Conservation (phyloP, 2,797 vertebrate genomes). For the Pempheris klunzingeri region DNA sequence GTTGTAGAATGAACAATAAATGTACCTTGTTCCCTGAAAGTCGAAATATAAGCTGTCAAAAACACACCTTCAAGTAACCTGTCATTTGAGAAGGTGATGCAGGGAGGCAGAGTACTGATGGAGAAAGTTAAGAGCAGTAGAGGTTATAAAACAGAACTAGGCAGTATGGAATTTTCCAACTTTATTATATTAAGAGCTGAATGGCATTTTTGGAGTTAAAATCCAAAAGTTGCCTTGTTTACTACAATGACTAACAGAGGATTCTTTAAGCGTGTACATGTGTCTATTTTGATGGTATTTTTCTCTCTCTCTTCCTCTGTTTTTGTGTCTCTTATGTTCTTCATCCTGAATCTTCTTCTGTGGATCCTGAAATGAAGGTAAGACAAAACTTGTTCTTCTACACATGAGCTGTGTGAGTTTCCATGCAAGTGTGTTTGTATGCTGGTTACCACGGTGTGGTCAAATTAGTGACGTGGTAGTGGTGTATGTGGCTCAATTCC, state of each 20-base stretch:
- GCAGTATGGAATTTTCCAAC: too few species aligned
- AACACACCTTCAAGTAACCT: not conserved
- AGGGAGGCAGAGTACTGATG: not conserved
- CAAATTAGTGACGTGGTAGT: too few species aligned
- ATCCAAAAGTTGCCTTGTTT: too few species aligned
- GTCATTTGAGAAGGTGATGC: not conserved
- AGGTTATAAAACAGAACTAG: too few species aligned
- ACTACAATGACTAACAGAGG: too few species aligned
- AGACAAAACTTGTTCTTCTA: not conserved
- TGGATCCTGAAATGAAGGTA: constrained; percentile 1
- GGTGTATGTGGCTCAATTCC: too few species aligned
- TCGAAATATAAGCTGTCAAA: not conserved
- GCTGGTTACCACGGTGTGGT: not conserved
- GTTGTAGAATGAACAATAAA: too few species aligned
- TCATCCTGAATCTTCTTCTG: not conserved
- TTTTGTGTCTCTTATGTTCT: not conserved
- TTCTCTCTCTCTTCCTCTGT: not conserved
- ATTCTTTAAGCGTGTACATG: not conserved
- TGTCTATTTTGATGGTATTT: not conserved
- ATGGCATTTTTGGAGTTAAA: too few species aligned
- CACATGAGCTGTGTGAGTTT: not conserved
- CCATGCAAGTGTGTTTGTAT: not conserved
- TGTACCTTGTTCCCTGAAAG: too few species aligned
- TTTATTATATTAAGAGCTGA: too few species aligned
- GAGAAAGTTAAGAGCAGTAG: not conserved